phyloP scores from a whole-genome alignment of 2,888 invertebrate genomes.

The Cerceris rybyensis region DNA sequence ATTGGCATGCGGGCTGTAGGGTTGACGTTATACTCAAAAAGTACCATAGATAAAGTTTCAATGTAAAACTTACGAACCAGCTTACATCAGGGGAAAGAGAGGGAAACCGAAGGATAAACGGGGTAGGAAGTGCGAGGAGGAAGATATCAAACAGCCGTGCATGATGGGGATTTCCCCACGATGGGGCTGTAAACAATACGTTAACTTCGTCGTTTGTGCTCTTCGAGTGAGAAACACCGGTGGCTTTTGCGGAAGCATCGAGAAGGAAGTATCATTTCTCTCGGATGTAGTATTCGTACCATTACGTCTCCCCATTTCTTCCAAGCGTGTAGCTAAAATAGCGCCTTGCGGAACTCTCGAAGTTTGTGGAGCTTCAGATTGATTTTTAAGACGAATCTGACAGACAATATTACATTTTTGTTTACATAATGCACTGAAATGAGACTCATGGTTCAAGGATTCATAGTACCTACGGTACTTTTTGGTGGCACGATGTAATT shows the following conservation, averaged over 20 bases:
- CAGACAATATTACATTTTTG: no score
- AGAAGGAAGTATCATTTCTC: conserved; percentile 23
- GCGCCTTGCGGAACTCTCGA: no score
- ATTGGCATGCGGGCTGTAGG: conserved; percentile 41
- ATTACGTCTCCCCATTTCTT: no score
- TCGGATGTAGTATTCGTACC: conserved; percentile 4
- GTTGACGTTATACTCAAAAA: conserved; percentile 57
- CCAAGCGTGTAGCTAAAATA: no score
- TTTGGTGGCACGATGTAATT: no score
- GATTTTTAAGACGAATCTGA: no score
- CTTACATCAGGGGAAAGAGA: conserved; percentile 19
- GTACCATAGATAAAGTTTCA: conserved; percentile 62
- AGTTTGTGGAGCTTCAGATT: no score
- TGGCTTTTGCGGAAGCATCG: conserved; percentile 8
- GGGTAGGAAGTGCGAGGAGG: neutral
- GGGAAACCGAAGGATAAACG: neutral
- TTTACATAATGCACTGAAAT: no score
- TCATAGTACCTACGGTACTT: no score
- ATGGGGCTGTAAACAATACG: conserved; percentile 54
- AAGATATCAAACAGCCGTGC: conserved; percentile 40
- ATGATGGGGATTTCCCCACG: conserved; percentile 44
- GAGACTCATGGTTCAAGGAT: no score
- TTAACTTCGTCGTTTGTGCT: conserved; percentile 60
- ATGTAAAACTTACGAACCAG: conserved; percentile 60
- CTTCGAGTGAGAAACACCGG: conserved; percentile 45